phyloP scores from a whole-genome alignment of 2,113 vertebrate genomes.

The Myxocyprinus asiaticus region DNA sequence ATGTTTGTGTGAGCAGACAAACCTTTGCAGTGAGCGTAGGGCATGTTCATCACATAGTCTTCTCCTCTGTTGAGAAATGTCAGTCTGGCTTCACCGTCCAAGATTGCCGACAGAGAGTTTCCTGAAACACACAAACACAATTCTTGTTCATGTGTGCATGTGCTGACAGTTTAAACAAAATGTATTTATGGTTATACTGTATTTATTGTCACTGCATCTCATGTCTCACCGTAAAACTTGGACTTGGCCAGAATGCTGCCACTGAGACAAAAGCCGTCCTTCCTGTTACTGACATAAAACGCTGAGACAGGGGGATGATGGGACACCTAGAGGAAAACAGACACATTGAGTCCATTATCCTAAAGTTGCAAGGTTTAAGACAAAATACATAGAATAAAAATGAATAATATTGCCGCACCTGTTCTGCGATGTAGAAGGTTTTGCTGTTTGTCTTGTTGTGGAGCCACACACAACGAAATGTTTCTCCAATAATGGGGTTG shows the following conservation, averaged over 20 bases:
- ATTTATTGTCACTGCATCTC: not conserved
- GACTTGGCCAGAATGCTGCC: constrained; percentile 98
- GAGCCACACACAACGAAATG: constrained; percentile 95
- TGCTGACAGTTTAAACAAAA: not conserved
- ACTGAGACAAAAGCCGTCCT: constrained; percentile 97
- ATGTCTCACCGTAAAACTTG: constrained; percentile 90
- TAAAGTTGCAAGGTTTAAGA: too few relatives aligned
- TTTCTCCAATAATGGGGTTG: constrained; percentile 98
- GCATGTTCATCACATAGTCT: constrained; percentile 98
- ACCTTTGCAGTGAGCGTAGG: constrained; percentile 99
- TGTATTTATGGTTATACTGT: not conserved
- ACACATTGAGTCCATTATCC: not conserved
- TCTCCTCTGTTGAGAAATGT: constrained; percentile 95
- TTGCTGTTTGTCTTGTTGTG: constrained; percentile 94
- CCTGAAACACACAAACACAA: constrained; percentile 73
- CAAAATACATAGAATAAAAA: not conserved
- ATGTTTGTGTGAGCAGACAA: constrained; percentile 36
- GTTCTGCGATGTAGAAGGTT: constrained; percentile 97
- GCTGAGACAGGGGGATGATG: constrained; percentile 98
- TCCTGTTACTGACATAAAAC: constrained; percentile 97
- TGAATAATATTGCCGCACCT: constrained; percentile 73
- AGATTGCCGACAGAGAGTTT: constrained; percentile 94
- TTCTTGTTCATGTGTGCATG: not conserved
- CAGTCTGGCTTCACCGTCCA: constrained; percentile 93
- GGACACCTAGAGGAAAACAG: constrained; percentile 79